Evolutionary conservation across 1,140 invertebrate genomes (phyloP), one percentile per base, ranked within the genome.

Genomic region (Calephelis virginiensis): DNA sequence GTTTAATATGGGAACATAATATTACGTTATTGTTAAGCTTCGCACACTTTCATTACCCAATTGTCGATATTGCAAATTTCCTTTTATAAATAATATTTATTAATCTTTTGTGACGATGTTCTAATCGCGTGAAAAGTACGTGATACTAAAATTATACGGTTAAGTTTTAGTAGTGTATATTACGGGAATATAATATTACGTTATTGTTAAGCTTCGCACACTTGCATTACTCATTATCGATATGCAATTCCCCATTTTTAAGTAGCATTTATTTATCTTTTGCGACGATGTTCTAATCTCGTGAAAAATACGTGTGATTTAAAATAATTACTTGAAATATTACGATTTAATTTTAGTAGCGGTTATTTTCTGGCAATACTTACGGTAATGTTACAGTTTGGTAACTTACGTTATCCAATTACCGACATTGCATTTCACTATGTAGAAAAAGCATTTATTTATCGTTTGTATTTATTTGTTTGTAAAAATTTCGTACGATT

Each of bases 261-360:
- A 1, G 5, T 28, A 28, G 28, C 28, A 28, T 28, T 28, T 28
- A 28, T 28, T 28, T n/a, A n/a, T n/a, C n/a, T n/a, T n/a, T n/a
- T n/a, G n/a, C n/a, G n/a, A 70, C 70, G 71, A 80, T 72, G 68
- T 66, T 73, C 68, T 80, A 80, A 82, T 81, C 80, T 81, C 67
- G 48, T 50, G 67, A 28, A 60, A 47, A 47, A 13, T 66, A 17
- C 56, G 11, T 8, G 8, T 13, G 49, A 50, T 50, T 50, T 17
- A 50, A 50, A 12, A 50, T 50, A 17, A 50, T 50, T n/a, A 14
- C 49, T 49, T 17, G n/a, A 50, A 50, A 50, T 50, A 13, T 13
- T 17, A 50, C 49, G 14, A 50, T 50, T 14, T 13, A 50, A 50
- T 50, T 50, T 50, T 50, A 50, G 13, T 14, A 50, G 48, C n/a